These are phyloP conservation scores for Lagorchestes hirsutus DNA, from an alignment of 2,797 vertebrate genomes.

Conservation along the genomic window DNA sequence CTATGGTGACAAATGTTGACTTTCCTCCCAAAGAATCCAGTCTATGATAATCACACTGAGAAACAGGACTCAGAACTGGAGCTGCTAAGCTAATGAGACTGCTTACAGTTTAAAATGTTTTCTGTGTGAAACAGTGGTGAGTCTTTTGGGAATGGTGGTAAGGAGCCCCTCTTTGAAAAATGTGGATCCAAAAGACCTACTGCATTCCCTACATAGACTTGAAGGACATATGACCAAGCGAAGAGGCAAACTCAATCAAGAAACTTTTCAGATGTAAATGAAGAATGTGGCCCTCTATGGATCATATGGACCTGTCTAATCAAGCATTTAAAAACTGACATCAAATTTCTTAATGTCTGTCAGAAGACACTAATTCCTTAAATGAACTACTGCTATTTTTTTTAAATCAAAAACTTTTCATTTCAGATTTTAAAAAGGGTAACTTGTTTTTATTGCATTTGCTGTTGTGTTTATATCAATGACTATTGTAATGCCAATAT, in stretches of 20 bases:
- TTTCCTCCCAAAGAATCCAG: slow-evolving; percentile 99
- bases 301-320: slow-evolving; percentile 80
- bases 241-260: slow-evolving; percentile 63
- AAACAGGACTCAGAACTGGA: slow-evolving; percentile 85
- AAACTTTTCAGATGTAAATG: slow-evolving; percentile 78
- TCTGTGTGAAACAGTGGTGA: slow-evolving; percentile 71
- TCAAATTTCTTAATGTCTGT: slow-evolving; percentile 86
- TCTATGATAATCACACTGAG: slow-evolving; percentile 92
- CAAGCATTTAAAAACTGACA: slow-evolving; percentile 86
- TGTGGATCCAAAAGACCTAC: slow-evolving; percentile 80
- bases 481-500: slow-evolving; percentile 97
- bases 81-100: slow-evolving; percentile 85
- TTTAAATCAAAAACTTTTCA: slow-evolving; percentile 90
- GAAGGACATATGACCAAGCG: slow-evolving; percentile 78
- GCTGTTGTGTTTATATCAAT: slow-evolving; percentile 94
- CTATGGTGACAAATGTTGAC: slow-evolving; percentile 99
- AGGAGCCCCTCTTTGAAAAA: slow-evolving; percentile 70
- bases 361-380: slow-evolving; percentile 89
- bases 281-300: slow-evolving; percentile 83
- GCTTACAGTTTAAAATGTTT: slow-evolving; percentile 69
- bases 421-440: slow-evolving; percentile 95
- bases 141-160: slow-evolving; percentile 77
- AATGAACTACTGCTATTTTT: slow-evolving; percentile 91
- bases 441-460: slow-evolving; percentile 92
- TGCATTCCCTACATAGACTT: slow-evolving; percentile 81